A percentile compares a stretch with the other conserved stretches of the same genome.
Conservation (phyloP, 2,888 invertebrate species). For the Eupithecia pulchellata region DNA sequence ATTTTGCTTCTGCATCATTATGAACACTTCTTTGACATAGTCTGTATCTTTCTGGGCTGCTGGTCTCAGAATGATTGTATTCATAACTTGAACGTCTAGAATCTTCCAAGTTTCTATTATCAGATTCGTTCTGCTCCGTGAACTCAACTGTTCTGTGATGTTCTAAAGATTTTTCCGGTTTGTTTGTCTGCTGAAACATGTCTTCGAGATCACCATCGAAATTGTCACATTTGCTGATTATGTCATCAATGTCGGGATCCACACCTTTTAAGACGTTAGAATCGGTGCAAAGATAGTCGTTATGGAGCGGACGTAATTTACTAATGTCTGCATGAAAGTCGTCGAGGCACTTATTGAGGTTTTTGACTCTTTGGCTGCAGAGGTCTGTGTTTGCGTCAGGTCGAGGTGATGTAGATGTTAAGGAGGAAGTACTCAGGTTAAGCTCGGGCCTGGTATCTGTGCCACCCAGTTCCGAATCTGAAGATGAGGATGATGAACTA, state of each 20-base stretch:
- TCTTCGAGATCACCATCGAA: slow-evolving; percentile 1
- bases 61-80: background rate
- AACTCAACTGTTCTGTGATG: background rate
- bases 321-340: slow-evolving; percentile 9
- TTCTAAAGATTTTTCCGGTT: background rate
- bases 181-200: background rate
- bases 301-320: slow-evolving; percentile 4
- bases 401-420: background rate
- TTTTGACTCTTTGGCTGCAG: background rate
- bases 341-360: background rate
- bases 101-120: background rate
- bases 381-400: background rate
- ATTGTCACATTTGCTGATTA: slow-evolving; percentile 13
- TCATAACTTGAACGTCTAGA: background rate
- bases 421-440: slow-evolving; percentile 31
- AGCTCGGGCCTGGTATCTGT: slow-evolving; percentile 4
- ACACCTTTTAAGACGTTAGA: background rate
- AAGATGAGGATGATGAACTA: slow-evolving; percentile 15
- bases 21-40: background rate
- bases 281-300: slow-evolving; percentile 9
- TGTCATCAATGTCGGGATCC: background rate
- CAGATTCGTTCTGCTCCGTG: background rate
- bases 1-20: background rate
- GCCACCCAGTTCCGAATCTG: background rate
- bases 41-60: slow-evolving; percentile 1